Conservation (phyloP, 2,888 invertebrate species). For the Cyclophora punctaria region DNA sequence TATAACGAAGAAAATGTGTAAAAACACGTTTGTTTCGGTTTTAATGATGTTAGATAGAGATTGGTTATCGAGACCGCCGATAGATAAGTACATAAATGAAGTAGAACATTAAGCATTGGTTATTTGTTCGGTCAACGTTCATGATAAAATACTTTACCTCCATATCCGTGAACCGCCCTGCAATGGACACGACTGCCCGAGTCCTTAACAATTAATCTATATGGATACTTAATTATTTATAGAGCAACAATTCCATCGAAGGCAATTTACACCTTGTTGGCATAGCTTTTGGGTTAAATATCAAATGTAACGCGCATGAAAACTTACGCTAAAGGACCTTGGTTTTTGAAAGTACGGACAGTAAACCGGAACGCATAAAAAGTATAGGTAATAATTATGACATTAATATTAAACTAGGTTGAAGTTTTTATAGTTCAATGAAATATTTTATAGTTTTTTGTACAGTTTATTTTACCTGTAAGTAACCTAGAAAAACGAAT, state of each 20-base stretch:
- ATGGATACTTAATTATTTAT: constrained; percentile 26
- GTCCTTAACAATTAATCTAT: constrained; percentile 37
- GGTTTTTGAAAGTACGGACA: constrained; percentile 55
- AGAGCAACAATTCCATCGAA: constrained; percentile 15
- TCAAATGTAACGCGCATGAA: constrained; percentile 18
- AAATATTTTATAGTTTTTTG: no score
- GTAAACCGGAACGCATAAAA: constrained; percentile 47
- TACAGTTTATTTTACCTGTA: no score
- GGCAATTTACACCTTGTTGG: no score
- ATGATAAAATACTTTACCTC: constrained; percentile 2
- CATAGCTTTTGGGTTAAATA: constrained; percentile 19
- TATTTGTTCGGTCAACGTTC: background rate
- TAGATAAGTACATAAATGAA: no score
- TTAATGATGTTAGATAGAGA: no score
- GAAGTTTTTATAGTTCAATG: no score
- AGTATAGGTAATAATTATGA: constrained; percentile 31
- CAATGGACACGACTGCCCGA: constrained; percentile 30
- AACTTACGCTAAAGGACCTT: constrained; percentile 35
- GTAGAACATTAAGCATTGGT: no score
- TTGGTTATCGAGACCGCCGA: no score
- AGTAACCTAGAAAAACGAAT: no score
- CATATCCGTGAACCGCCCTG: constrained; percentile 15
- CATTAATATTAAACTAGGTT: background rate
- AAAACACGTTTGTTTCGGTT: no score
- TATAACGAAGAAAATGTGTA: no score